Conservation (phyloP, 2,888 invertebrate species). For the Drosophila paramelanica region DNA sequence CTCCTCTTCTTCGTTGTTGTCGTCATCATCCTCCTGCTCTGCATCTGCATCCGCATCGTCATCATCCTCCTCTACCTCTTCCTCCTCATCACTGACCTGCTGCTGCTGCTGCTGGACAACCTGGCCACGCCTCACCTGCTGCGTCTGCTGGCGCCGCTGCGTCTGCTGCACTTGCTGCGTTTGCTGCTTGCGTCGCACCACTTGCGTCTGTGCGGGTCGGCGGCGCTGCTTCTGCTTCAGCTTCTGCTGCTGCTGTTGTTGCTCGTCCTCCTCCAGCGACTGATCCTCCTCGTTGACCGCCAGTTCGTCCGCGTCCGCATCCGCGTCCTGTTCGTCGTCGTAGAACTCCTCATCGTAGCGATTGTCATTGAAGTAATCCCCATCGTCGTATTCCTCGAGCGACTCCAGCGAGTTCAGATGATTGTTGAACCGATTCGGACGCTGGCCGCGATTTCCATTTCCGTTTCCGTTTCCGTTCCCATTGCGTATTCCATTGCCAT, state of each 20-base stretch:
- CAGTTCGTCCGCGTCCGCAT: constrained; percentile 53
- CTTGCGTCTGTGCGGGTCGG: constrained; percentile 14
- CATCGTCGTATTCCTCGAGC: constrained; percentile 65
- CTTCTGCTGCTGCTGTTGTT: constrained; percentile 33
- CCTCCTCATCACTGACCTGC: constrained; percentile 51
- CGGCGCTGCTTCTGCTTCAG: constrained; percentile 12
- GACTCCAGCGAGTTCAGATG: constrained; percentile 59
- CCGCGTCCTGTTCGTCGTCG: constrained; percentile 50
- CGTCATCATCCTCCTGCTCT: constrained; percentile 37
- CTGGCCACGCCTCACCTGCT: constrained; percentile 43
- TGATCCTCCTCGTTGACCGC: constrained; percentile 43
- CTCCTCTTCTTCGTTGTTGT: constrained; percentile 39
- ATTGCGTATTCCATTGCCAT: constrained; percentile 27
- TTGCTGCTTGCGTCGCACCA: constrained; percentile 46
- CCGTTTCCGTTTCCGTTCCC: constrained; percentile 45
- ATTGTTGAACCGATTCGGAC: constrained; percentile 67
- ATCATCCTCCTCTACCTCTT: constrained; percentile 51
- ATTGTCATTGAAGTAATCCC: constrained; percentile 57
- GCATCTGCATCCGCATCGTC: constrained; percentile 53
- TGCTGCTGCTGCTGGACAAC: constrained; percentile 32
- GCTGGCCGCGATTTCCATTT: constrained; percentile 55
- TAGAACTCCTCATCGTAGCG: constrained; percentile 58
- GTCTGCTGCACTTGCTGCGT: constrained; percentile 12
- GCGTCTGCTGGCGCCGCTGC: constrained; percentile 26
- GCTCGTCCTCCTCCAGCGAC: constrained; percentile 51